Base-by-base conservation (phyloP, 1,140 invertebrate genomes). In the Teleogryllus occipitalis region DNA sequence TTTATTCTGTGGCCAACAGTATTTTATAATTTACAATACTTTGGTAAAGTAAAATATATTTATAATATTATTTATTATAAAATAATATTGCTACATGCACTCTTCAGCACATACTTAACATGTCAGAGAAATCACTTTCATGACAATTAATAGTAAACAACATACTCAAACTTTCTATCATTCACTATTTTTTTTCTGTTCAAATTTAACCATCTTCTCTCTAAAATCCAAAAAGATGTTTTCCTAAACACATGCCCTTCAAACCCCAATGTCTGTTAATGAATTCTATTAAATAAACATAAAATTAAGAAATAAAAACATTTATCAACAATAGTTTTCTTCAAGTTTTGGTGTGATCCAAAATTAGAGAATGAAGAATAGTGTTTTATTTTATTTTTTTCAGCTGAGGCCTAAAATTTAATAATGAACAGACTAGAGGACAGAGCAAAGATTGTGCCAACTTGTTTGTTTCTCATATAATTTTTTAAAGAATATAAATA, bases 401-500 rank as follows among this genome's bases (percentile, higher is more conserved):
- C 54, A 14, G 54, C 54, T 65, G 54, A 65, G 54, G 54, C 54
- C 54, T 65, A 65, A 65, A 65, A 18, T 39, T 14, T 65, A 65
- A 10, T 65, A 65, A 10, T 65, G 54, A 65, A 65, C 54, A 14
- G 54, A 65, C 54, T 14, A 65, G 54, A 65, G 54, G 54, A 65
- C 54, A 65, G 54, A 65, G 54, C 54, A 65, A 65, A 65, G 54
- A 65, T 65, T 65, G 54, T 65, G 54, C 54, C 54, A 65, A 65
- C 54, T 65, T 65, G 54, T 65, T 65, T 65, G 54, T 65, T 65
- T 65, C 54, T 65, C 18, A 65, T 65, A 65, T 65, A 65, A 65
- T 65, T 65, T 65, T 65, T 65, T 65, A 14, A 65, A 14, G 10
- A 65, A 65, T 14, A 65, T 39, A 65, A 65, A 14, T 14, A 65